Base-by-base conservation (phyloP, 2,113 vertebrate species). In the Neopipo cinnamomea region DNA sequence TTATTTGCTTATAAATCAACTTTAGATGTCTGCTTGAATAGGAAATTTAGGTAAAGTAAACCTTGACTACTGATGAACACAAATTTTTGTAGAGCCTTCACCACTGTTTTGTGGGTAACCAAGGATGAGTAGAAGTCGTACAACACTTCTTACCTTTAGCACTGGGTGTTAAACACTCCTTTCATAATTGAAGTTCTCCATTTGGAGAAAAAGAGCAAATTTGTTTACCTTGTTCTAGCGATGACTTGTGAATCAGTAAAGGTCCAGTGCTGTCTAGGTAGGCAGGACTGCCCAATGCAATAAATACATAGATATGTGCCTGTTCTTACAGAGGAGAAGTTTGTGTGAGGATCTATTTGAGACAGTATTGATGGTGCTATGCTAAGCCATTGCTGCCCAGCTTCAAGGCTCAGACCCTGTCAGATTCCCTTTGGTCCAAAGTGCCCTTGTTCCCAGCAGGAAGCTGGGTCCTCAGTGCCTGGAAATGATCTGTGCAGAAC, bases 1-100 rank as follows among this genome's bases (percentile, higher is more conserved):
- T 90, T 65, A 76, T 94, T 94, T 94, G 33, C 41, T 82, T 93
- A 76, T 52, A 85, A 88, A 88, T 30, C 46, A 95, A n/a, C 22
- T 12, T 35, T 56, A 79, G 31, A 61, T 58, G 14, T 49, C 71
- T 90, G 37, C 31, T 80, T 79, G 41, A 82, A 31, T n/a, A 65
- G 50, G 67, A 82, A 75, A 73, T 85, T 41, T 76, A 55, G 5
- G 2, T 82, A 49, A 75, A 75, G 22, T 15, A 72, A 39, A 62
- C 23, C 39, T 44, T 81, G 53, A 49, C 27, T 73, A 91, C 31
- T 37, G 78, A 76, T 46, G 28, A 90, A 16, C 3, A 5, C 24
- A 46, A 33, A 72, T 59, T 35, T 72, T 55, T 63, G 16, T 52
- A 70, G 23, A 67, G 24, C 8, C 44, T 55, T 72, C 11, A 12